These are phyloP conservation scores for Microchirus variegatus DNA, from an alignment of 2,797 vertebrate species.

Conservation along the genomic window DNA sequence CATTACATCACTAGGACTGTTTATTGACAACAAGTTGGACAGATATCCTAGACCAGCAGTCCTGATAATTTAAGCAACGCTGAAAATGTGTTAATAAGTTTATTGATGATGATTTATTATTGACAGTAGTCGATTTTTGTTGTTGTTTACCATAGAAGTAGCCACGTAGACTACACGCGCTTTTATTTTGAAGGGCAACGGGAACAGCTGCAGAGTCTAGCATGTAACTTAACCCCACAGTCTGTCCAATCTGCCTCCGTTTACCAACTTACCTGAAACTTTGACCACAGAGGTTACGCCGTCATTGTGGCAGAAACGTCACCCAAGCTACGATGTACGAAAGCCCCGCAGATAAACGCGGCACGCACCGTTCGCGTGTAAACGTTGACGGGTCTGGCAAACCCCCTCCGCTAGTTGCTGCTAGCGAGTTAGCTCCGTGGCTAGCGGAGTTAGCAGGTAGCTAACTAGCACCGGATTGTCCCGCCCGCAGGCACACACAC, in stretches of 20 bases:
- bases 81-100: too few relatives aligned
- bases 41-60: too few relatives aligned
- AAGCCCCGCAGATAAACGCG: rapidly evolving
- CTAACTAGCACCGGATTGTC: constrained; percentile 59
- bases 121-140: too few relatives aligned
- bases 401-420: constrained; percentile 24
- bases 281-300: neutral
- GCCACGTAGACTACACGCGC: neutral
- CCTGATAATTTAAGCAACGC: too few relatives aligned
- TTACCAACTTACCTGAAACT: constrained; percentile 57
- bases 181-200: constrained; percentile 51
- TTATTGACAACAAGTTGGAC: too few relatives aligned
- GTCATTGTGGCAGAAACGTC: neutral
- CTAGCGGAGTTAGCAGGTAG: constrained; percentile 59
- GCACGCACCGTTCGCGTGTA: too few relatives aligned
- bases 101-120: too few relatives aligned
- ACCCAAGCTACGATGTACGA: rapidly evolving
- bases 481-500: constrained; percentile 26
- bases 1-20: too few relatives aligned
- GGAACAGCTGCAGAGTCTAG: neutral
- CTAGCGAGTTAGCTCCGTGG: constrained; percentile 54
- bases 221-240: constrained; percentile 3
- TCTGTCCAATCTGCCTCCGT: constrained; percentile 9
- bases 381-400: neutral
- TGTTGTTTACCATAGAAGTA: too few relatives aligned